Evolutionary conservation across 1,140 invertebrate genomes (phyloP).

Genomic region (Archivesica marissinica): DNA sequence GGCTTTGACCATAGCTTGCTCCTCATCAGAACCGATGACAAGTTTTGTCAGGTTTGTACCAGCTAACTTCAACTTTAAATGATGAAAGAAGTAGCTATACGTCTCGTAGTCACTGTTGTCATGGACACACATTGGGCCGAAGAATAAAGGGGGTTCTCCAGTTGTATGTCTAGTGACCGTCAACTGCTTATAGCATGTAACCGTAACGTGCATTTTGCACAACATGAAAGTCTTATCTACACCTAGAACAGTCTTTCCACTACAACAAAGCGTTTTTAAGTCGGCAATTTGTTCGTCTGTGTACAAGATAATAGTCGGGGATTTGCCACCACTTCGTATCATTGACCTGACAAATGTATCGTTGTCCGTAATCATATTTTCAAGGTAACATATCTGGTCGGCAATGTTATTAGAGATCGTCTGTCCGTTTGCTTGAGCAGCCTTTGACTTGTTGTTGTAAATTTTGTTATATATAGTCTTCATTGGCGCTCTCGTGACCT

Average conservation of each 20-base stretch:
- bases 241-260: slow-evolving; percentile 1
- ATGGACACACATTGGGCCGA: slow-evolving; percentile 16
- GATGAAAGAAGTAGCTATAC: not conserved
- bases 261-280: slow-evolving; percentile 14
- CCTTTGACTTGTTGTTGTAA: not conserved
- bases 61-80: slow-evolving; percentile 26
- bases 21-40: slow-evolving; percentile 40
- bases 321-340: not conserved
- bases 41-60: not conserved
- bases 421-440: not conserved
- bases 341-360: slow-evolving; percentile 27
- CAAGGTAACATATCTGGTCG: not conserved
- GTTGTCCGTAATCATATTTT: slow-evolving; percentile 8
- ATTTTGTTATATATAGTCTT: not conserved
- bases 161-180: not conserved
- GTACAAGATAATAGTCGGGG: slow-evolving; percentile 24
- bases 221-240: slow-evolving; percentile 44
- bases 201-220: slow-evolving; percentile 42
- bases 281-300: slow-evolving; percentile 28
- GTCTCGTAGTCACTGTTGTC: slow-evolving; percentile 1
- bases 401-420: slow-evolving; percentile 4
- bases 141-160: slow-evolving; percentile 11
- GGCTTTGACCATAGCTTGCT: slow-evolving; percentile 40
- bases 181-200: slow-evolving; percentile 40
- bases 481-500: not conserved